Evolutionary conservation across 2,888 invertebrate species (phyloP), one percentile per base, ranked within the genome.

Genomic region (Heliconius ismenius): DNA sequence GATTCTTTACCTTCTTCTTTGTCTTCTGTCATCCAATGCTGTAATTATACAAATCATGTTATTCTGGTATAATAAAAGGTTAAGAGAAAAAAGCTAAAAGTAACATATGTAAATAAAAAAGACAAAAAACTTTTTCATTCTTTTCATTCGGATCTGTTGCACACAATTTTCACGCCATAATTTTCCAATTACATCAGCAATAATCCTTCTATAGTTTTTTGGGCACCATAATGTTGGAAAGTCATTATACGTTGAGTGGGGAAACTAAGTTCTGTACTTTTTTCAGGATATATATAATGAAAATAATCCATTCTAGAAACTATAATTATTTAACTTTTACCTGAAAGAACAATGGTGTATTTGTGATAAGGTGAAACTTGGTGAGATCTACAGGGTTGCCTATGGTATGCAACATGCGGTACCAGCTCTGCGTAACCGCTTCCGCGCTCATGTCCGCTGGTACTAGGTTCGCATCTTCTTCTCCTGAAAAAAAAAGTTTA

Each of bases 341-440:
- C 92, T 94, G 95, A 54, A 96, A 87, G 80, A 96, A 95, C 81
- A 95, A 95, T 2, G 95, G 95, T 0, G 95, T 95, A 85, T 95
- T 95, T 82, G 95, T 95, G 81, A 96, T 97, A 80, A 97, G 95
- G 83, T 97, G 96, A 0, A 98, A 98, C 62, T 97, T 96, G 84
- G 98, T 98, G 79, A 99, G 94, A 84, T 98, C 98, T 1, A 98
- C 98, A 0, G 99, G 99, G 92, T 98, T 98, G 49, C 99, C 98
- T 80, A 99, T 96, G 62, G 98, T 98, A 86, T 99, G 98, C 79
- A 99, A 93, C 86, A 99, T 97, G 79, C 99, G 96, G 91, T 98
- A 99, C 99, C 99, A 99, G 84, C 97, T 97, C 93, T 99, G 99
- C 77, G 98, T 97, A 62, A 99, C 96, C 79, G 98, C 98, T 87